Base-by-base conservation (phyloP, 2,888 invertebrate genomes). In the Noctua pronuba region DNA sequence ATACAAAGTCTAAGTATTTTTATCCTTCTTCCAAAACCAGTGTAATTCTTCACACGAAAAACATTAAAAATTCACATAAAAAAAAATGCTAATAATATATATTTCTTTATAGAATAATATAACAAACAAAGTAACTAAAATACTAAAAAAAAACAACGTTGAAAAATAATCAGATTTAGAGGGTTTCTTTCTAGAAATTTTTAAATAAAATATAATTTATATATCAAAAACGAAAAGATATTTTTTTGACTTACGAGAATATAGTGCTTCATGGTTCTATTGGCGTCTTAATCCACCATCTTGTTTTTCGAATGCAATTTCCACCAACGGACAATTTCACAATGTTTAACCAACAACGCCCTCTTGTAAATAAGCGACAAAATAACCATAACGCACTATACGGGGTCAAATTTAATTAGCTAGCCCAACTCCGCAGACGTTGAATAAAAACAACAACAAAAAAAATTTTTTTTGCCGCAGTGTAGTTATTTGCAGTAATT, bases 91-190 rank as follows among this genome's bases (percentile, higher is more conserved):
- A 76, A 49, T 77, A 64, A 76, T 76, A 83, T 86, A 83, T 72
- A 67, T 80, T 77, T 87, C 80, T 75, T 72, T n/a, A n/a, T 41
- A 41, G 4, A 65, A 80, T 58, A 70, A 35, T 73, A n/a, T 79
- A 85, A 88, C 84, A 80, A 88, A 89, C 88, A 85, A 84, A 79
- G 84, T 58, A 87, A 82, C 60, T 83, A 88, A 80, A 88, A 86
- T 83, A 83, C 83, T 80, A 85, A 46, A 83, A 62, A 44, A 87
- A 88, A 88, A 82, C 88, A 88, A 88, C 86, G 28, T 75, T 72
- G 67, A 80, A 86, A 84, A 76, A 73, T 85, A 79, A 82, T 89
- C 86, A 89, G 88, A 88, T 88, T 82, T 75, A 68, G 64, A 31
- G n/a, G n/a, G 24, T 38, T 72, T 81, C 77, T 75, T 65, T 60